Conservation (phyloP, 2,797 vertebrate species). For the Leucoraja ocellata region DNA sequence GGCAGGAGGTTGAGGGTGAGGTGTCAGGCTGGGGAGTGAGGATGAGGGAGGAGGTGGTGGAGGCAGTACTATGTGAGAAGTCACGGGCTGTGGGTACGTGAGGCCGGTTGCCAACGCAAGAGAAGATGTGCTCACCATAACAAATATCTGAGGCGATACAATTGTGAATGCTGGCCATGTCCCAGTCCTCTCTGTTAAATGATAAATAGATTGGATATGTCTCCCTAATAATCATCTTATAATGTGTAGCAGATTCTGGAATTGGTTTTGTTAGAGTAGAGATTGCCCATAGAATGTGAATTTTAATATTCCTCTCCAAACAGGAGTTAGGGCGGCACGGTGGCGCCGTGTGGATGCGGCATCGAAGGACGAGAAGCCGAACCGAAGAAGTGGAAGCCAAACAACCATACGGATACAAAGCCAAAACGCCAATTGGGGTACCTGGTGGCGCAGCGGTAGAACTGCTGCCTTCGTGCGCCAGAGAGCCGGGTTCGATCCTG, state of each 20-base stretch:
- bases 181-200: not conserved
- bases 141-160: not conserved
- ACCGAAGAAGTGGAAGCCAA: no score
- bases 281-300: not conserved
- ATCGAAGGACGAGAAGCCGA: no score
- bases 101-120: no score
- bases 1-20: not conserved
- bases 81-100: not conserved
- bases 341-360: no score
- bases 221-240: conserved; percentile 13
- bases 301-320: not conserved
- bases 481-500: no score
- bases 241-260: not conserved
- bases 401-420: no score
- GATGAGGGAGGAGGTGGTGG: not conserved
- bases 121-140: not conserved
- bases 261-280: not conserved
- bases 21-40: not conserved
- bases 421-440: no score
- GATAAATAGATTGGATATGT: conserved; percentile 33
- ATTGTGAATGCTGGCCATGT: not conserved
- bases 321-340: no score
- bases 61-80: not conserved
- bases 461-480: no score
- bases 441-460: no score